phyloP scores from a whole-genome alignment of 2,888 invertebrate genomes.

The Patella pellucida region DNA sequence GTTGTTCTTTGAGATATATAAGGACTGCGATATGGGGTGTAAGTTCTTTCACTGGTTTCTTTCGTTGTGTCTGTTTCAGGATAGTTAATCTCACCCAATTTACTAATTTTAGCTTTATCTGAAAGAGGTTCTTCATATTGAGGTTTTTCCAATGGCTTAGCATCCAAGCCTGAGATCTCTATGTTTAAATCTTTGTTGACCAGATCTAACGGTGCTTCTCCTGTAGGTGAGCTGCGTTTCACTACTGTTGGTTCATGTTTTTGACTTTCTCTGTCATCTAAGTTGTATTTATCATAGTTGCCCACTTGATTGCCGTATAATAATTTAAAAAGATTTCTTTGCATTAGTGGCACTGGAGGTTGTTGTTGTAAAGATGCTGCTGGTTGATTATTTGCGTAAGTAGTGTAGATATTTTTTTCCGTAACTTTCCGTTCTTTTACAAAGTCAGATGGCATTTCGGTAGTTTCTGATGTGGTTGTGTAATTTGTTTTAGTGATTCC shows the following conservation, averaged over 20 bases:
- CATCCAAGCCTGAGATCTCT: neutral
- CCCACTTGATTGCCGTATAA: neutral
- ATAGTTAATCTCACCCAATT: neutral
- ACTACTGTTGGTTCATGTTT: neutral
- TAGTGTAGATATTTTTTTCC: neutral
- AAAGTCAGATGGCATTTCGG: no score
- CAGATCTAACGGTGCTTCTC: neutral
- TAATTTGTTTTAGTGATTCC: neutral
- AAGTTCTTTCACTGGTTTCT: neutral
- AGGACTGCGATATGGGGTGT: neutral
- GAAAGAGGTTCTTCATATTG: neutral
- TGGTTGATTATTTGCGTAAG: neutral
- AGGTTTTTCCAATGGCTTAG: neutral
- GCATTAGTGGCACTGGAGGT: neutral
- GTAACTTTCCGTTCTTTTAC: neutral
- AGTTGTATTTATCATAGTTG: neutral
- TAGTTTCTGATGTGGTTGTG: neutral
- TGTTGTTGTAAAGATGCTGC: neutral
- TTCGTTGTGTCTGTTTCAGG: no score
- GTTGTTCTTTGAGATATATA: neutral
- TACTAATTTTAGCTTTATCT: neutral
- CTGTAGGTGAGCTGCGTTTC: neutral
- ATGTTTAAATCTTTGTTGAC: neutral
- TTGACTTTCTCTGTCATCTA: neutral
- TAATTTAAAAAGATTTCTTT: slow-evolving; percentile 3